Percentiles rank a stretch among this genome's conserved stretches.
phyloP scores from a whole-genome alignment of 2,888 invertebrate genomes.

The Psylliodes chrysocephalus region DNA sequence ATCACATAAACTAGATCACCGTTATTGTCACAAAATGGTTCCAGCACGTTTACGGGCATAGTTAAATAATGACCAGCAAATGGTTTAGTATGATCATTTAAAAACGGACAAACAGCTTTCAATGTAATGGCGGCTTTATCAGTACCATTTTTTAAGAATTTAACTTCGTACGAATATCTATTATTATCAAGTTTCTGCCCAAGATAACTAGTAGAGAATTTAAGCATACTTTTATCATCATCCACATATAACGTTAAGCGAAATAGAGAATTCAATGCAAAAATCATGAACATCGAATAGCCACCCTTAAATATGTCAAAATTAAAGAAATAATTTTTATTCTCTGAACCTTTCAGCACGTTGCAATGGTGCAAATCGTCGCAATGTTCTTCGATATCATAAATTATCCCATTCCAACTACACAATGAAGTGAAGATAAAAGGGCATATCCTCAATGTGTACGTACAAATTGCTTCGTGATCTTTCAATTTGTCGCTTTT shows the following conservation, averaged over 20 bases:
- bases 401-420: constrained; percentile 12
- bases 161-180: background rate
- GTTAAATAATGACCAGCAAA: background rate
- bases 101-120: background rate
- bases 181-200: background rate
- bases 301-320: background rate
- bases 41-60: constrained; percentile 4
- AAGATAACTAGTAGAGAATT: background rate
- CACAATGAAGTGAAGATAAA: background rate
- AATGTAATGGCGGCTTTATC: background rate
- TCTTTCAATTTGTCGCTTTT: constrained; percentile 31
- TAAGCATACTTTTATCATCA: background rate
- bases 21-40: background rate
- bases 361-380: background rate
- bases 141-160: background rate
- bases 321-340: background rate
- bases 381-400: constrained; percentile 13
- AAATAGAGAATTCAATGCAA: background rate
- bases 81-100: background rate
- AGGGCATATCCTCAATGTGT: constrained; percentile 19
- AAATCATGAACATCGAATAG: background rate
- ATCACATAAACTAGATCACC: constrained; percentile 11
- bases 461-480: constrained; percentile 44
- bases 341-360: background rate
- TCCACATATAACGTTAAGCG: background rate